phyloP scores from a whole-genome alignment of 2,888 invertebrate genomes.

The Alloplasta piceator region DNA sequence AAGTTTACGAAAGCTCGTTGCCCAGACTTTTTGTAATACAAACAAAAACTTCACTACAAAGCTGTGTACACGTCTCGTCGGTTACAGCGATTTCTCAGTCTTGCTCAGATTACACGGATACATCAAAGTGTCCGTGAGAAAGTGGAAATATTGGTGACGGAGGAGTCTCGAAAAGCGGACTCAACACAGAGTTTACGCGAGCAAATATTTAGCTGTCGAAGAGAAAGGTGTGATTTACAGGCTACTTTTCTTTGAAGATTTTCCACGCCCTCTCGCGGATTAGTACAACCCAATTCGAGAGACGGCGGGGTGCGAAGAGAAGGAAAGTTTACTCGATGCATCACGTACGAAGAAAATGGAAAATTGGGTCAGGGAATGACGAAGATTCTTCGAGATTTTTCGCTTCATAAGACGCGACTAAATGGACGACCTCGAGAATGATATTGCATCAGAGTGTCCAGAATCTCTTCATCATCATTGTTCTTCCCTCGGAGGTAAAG shows the following conservation, averaged over 20 bases:
- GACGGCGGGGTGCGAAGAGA: background rate
- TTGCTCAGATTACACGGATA: conserved; percentile 1
- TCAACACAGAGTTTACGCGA: conserved; percentile 6
- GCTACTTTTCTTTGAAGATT: conserved; percentile 19
- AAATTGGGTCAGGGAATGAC: background rate
- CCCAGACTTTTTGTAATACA: background rate
- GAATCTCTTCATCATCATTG: background rate
- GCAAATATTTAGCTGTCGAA: conserved; percentile 47
- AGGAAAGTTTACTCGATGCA: background rate
- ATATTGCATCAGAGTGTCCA: background rate
- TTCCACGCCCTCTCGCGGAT: background rate
- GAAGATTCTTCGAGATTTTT: conserved; percentile 2
- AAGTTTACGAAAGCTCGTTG: too few relatives aligned
- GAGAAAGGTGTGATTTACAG: background rate
- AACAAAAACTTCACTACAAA: conserved; percentile 7
- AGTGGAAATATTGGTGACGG: background rate
- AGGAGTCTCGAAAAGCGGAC: background rate
- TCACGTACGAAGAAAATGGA: background rate
- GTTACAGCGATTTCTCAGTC: conserved; percentile 6
- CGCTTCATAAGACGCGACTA: background rate
- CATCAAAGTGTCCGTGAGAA: conserved; percentile 1
- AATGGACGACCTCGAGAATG: background rate
- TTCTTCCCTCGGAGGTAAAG: background rate
- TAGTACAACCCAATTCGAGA: background rate
- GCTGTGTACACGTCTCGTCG: background rate